These are phyloP conservation scores for Fukomys damarensis DNA, from an alignment of 2,113 vertebrate genomes.

Conservation along the genomic window DNA sequence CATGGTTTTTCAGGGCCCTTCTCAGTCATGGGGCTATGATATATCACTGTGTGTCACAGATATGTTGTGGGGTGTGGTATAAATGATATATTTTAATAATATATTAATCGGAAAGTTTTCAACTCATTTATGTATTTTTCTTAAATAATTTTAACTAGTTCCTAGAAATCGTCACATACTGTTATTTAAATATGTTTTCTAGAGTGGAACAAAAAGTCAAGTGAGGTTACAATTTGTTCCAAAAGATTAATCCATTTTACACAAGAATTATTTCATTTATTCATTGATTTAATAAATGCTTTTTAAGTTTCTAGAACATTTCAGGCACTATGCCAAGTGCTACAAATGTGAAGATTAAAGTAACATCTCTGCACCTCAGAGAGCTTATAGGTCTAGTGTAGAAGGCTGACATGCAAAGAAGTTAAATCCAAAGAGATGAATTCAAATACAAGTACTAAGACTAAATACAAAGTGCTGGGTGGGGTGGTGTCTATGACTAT, in stretches of 20 bases:
- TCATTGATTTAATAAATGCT: conserved; percentile 30
- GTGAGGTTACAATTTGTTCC: not conserved
- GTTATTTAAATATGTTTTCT: not conserved
- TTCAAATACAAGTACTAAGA: not conserved
- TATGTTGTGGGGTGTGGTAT: not conserved
- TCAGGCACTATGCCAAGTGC: not conserved
- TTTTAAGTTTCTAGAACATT: conserved; percentile 54
- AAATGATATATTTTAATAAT: not conserved
- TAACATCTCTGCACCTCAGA: not conserved
- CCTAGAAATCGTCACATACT: not conserved
- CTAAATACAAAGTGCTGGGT: not conserved
- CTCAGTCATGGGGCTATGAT: not conserved
- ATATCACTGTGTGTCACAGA: not conserved
- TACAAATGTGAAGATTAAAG: conserved; percentile 61
- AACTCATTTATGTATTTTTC: not conserved
- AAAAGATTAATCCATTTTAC: not conserved
- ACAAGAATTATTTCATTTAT: conserved; percentile 39
- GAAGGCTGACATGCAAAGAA: not conserved
- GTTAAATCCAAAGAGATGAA: not conserved
- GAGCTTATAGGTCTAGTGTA: not conserved
- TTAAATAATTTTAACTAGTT: not conserved
- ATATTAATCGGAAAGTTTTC: conserved; percentile 26
- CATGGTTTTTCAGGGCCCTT: not conserved
- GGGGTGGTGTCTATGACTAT: not conserved
- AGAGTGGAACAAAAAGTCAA: not conserved